phyloP scores from a whole-genome alignment of 1,140 invertebrate genomes.

The Eumaeus atala region DNA sequence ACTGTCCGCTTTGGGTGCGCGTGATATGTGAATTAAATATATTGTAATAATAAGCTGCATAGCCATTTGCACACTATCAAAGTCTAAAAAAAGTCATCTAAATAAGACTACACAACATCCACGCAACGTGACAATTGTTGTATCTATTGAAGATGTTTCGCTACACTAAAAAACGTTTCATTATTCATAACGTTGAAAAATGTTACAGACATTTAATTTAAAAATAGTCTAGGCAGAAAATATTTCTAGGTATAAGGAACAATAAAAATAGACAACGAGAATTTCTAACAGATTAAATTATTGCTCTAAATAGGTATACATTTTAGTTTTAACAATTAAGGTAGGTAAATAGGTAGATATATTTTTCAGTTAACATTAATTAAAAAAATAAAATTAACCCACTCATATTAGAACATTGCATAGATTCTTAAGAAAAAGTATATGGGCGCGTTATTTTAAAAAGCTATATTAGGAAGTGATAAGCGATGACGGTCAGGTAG shows the following conservation, averaged over 20 bases:
- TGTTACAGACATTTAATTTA: conserved; percentile 6
- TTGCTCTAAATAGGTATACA: conserved; percentile 64
- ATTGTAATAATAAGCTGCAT: conserved; percentile 17
- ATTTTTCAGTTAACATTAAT: conserved; percentile 6
- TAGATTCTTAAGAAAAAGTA: conserved; percentile 3
- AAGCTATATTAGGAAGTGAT: conserved; percentile 30
- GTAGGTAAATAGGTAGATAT: conserved; percentile 16
- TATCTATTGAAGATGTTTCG: not conserved
- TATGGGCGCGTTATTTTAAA: not conserved
- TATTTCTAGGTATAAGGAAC: conserved; percentile 47
- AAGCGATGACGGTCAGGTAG: conserved; percentile 67
- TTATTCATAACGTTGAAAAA: conserved; percentile 1
- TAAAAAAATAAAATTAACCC: conserved; percentile 2
- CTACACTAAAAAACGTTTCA: conserved; percentile 18
- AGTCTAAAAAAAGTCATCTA: conserved; percentile 3
- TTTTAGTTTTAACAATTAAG: conserved; percentile 37
- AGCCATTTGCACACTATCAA: conserved; percentile 10
- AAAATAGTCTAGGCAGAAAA: conserved; percentile 37
- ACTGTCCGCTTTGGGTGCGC: conserved; percentile 45
- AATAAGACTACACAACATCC: conserved; percentile 7
- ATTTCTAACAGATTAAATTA: conserved; percentile 55
- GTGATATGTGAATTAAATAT: conserved; percentile 54
- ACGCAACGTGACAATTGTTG: not conserved
- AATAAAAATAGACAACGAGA: conserved; percentile 63
- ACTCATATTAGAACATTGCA: conserved; percentile 5